These are phyloP conservation scores for Epinephelus lanceolatus DNA, from an alignment of 2,113 vertebrate species.

Conservation along the genomic window DNA sequence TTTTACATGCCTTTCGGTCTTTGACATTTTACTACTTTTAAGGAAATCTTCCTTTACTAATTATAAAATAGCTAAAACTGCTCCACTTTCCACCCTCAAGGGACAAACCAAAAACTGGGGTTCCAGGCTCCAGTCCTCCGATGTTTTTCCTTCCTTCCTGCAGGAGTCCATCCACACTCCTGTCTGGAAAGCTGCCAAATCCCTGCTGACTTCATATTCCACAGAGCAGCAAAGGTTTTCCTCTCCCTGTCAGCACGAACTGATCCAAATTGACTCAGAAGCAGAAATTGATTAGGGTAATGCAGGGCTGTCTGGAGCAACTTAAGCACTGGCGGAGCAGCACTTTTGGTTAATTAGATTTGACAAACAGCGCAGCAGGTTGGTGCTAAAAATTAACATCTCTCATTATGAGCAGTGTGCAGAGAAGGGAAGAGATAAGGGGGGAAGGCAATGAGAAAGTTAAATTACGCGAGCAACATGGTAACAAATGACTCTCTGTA, in stretches of 20 bases:
- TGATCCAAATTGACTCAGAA: conserved; percentile 55
- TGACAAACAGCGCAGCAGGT: conserved; percentile 36
- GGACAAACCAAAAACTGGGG: neutral
- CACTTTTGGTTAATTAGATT: conserved; percentile 55
- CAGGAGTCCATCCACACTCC: conserved; percentile 20
- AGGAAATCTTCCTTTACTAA: neutral
- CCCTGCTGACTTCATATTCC: conserved; percentile 35
- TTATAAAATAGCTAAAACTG: neutral
- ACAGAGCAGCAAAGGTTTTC: conserved; percentile 36
- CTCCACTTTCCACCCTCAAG: conserved; percentile 1
- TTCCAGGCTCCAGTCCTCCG: neutral
- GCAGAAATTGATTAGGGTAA: conserved; percentile 64
- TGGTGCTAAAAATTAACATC: conserved; percentile 29
- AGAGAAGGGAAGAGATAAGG: neutral
- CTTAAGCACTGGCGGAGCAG: conserved; percentile 28
- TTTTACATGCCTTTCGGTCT: neutral
- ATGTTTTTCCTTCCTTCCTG: conserved; percentile 3
- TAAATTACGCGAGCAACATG: neutral
- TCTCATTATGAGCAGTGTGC: neutral
- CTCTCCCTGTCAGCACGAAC: conserved; percentile 53
- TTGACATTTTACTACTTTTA: neutral
- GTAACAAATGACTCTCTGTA: neutral
- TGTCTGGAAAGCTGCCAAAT: conserved; percentile 43
- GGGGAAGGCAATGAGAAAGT: neutral
- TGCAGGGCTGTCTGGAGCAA: conserved; percentile 34